Evolutionary conservation across 2,113 vertebrate genomes (phyloP), one percentile per base, ranked within the genome.

Genomic region (Scomber scombrus): DNA sequence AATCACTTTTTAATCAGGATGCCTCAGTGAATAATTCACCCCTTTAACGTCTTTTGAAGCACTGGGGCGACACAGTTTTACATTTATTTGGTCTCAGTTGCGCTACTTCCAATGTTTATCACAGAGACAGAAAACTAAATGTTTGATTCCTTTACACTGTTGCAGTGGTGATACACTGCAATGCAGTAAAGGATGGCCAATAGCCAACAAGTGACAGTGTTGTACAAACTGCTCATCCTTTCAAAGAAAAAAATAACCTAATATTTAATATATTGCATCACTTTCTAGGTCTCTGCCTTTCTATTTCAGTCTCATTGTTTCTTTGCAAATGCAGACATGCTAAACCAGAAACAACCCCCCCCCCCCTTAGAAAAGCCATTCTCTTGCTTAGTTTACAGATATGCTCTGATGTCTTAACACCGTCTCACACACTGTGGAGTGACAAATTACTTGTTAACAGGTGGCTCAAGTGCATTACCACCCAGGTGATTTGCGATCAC

Each of bases 161-260:
- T 88, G 87, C 87, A 75, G 73, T n/a, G 62, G 49, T 75, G 71
- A 91, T 70, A 16, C 64, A 68, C 87, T 90, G 90, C 88, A 93
- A 57, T 92, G 92, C 92, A 89, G 92, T 84, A 80, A 85, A 80
- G 57, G 61, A 85, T 86, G 83, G 82, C 85, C 86, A 65, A 76
- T 81, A 61, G 83, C 85, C 91, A 89, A 64, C 64, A 71, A 83
- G 80, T 85, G 86, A 84, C 82, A 84, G 61, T 45, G 47, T 51
- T 79, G 61, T 72, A 73, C 70, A 80, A 80, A 73, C 55, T 49
- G 55, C 31, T 80, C 82, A 78, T 87, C 63, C 49, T 31, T 74
- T 89, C 55, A 78, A 60, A 74, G 19, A 76, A 75, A 85, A 71
- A n/a, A 57, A 82, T 51, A 71, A 74, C 74, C 51, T 23, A 57